These are phyloP conservation scores for Prunella fulvescens DNA, from an alignment of 2,113 vertebrate genomes.

Conservation along the genomic window DNA sequence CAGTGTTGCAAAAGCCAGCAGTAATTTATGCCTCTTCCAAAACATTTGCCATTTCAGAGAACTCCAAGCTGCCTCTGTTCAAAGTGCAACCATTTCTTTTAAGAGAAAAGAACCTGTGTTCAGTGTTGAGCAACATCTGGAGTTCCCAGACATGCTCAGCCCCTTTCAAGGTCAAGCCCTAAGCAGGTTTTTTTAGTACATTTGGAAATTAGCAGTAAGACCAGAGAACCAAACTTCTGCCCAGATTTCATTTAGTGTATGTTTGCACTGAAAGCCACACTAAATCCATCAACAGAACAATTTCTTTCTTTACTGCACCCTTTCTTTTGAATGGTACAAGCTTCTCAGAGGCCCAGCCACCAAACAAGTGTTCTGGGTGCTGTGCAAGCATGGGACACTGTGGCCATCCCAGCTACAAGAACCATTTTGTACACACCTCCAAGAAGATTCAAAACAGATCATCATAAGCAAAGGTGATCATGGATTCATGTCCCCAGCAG, in stretches of 20 bases:
- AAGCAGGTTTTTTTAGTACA: neutral
- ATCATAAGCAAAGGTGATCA: neutral
- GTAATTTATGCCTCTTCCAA: neutral
- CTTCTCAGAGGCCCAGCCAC: neutral
- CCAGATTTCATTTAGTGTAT: neutral
- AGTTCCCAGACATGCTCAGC: neutral
- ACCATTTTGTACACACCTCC: neutral
- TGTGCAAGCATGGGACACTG: neutral
- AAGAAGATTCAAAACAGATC: neutral
- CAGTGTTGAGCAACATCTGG: neutral
- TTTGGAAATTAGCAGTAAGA: neutral
- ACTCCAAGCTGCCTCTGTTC: neutral
- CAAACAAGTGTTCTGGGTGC: neutral
- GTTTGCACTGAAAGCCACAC: neutral
- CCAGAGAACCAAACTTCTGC: neutral
- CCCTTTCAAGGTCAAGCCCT: neutral
- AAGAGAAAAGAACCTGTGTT: neutral
- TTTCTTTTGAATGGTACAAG: neutral
- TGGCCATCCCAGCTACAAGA: neutral
- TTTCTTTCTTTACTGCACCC: neutral
- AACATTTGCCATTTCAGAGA: neutral
- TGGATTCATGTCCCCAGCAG: neutral
- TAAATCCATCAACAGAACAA: neutral
- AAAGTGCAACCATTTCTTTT: neutral
- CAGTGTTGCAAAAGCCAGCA: neutral